Base-by-base conservation (phyloP, 2,888 invertebrate species). In the Chaetoderma sp. region DNA sequence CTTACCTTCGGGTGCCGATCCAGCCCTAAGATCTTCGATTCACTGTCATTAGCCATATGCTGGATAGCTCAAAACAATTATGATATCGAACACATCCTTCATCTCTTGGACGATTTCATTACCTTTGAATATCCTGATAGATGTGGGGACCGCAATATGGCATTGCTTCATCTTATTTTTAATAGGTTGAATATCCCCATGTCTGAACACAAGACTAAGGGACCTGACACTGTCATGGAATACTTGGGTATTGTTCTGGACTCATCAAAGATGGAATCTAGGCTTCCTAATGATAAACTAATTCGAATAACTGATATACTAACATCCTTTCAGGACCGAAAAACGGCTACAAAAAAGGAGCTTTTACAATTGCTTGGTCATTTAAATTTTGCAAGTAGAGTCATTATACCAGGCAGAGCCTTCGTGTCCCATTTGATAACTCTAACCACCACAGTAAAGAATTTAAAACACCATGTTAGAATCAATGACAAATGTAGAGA, bases 161-260 rank as follows among this genome's bases (percentile, higher is more conserved):
- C 52, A 10, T 28, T 39, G 1, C 33, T 66, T 10, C 13, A 42
- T 0, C 27, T 30, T 6, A 47, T 67, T 6, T 67, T 67, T 49
- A 16, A 18, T 21, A 50, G 36, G 21, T 47, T 68, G 1, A 49
- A 56, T 8, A 56, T 71, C 23, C 65, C 71, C 10, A n/a, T 65
- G 6, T 58, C 68, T 13, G 16, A 13, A 0, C 61, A 67, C 21
- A 69, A 71, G 57, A 60, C 67, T 18, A 28, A 59, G 2, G 67
- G 68, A 5, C 67, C 71, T 5, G 39, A 28, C 6, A 61, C 60
- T n/a, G 32, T 25, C 4, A 27, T 71, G 16, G 71, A 69, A 54
- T 69, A 67, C 32, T 42, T 71, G 13, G 71, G 65, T 3, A 65
- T 69, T 8, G 60, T 54, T 6, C 54, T 71, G 8, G 68, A 71